A percentile compares a stretch with the other conserved stretches of the same genome.
phyloP scores from a whole-genome alignment of 2,888 invertebrate genomes.

The Calameuta pallipes region DNA sequence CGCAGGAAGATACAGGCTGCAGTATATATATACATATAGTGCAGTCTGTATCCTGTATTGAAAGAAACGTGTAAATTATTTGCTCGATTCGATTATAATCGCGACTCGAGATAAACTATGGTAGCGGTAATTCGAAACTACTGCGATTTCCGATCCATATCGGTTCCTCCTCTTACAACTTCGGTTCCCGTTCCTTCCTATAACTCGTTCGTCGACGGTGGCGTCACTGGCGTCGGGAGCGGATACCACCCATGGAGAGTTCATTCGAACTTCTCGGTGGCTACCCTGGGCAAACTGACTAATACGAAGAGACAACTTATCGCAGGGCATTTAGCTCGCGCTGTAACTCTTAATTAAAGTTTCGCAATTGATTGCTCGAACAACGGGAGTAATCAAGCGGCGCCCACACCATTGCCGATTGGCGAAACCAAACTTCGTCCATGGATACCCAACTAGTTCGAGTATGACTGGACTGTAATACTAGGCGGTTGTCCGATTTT shows the following conservation, averaged over 20 bases:
- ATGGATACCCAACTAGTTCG: constrained; percentile 29
- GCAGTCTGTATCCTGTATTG: neutral
- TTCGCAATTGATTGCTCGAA: constrained; percentile 43
- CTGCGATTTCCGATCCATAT: neutral
- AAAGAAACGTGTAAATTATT: neutral
- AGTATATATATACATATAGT: neutral
- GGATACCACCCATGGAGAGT: neutral
- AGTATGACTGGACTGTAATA: neutral
- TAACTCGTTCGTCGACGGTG: neutral
- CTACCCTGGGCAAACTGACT: neutral
- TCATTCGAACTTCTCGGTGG: neutral
- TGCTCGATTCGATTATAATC: neutral
- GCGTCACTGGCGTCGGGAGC: neutral
- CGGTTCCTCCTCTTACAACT: neutral
- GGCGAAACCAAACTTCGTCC: constrained; percentile 45
- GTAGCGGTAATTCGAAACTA: neutral
- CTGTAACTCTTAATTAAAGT: constrained; percentile 44
- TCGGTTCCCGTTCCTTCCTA: neutral
- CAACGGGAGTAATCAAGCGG: constrained; percentile 41
- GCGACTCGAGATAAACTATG: neutral
- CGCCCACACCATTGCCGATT: constrained; percentile 45
- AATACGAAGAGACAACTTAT: neutral
- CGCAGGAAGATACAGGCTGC: neutral
- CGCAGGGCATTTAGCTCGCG: constrained; percentile 4
- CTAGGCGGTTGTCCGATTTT: neutral